Evolutionary conservation across 2,113 vertebrate species (phyloP), one percentile per base, ranked within the genome.

Genomic region (Chionodraco myersi): DNA sequence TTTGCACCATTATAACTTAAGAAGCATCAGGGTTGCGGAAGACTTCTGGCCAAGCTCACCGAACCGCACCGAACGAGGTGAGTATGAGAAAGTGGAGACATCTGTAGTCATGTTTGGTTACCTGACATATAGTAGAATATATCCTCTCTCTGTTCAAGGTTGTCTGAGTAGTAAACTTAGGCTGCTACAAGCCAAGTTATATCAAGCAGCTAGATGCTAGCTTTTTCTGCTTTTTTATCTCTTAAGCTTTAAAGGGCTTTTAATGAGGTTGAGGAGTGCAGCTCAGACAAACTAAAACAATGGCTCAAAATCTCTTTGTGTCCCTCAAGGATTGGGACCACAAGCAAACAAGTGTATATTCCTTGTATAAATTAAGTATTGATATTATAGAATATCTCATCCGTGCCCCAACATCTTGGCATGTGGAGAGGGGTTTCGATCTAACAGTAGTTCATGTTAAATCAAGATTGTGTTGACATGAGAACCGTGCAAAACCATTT

Each of bases 401-500:
- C 41, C 18, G 44, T 56, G 59, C 49, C 2, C 44, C 52, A 41
- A 15, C 21, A 53, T 5, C 26, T 30, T 30, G 26, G 26, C 6
- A 41, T 44, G 3, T 4, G 11, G 3, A 4, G 10, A 5, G 5
- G 18, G 21, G 8, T 54, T 64, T 61, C 12, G 7, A 63, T 11
- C n/a, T 0, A 8, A 23, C 9, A 34, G 34, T 14, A 36, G 11
- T n/a, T 70, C 8, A 16, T 53, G 51, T 72, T 69, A 71, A 21
- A 15, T 54, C 47, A 36, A 70, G 15, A 11, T 3, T 53, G 47
- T 63, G 51, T 57, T 7, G 4, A 30, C 53, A n/a, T 48, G 70
- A 47, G 75, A 78, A 77, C 34, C 2, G 16, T 34, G 51, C 41
- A 23, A 63, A 80, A 30, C 4, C 18, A 7, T 45, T 72, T 23